Percentiles rank a stretch among this genome's conserved stretches.
Conservation (phyloP, 2,888 invertebrate genomes). For the Drosophila eohydei region DNA sequence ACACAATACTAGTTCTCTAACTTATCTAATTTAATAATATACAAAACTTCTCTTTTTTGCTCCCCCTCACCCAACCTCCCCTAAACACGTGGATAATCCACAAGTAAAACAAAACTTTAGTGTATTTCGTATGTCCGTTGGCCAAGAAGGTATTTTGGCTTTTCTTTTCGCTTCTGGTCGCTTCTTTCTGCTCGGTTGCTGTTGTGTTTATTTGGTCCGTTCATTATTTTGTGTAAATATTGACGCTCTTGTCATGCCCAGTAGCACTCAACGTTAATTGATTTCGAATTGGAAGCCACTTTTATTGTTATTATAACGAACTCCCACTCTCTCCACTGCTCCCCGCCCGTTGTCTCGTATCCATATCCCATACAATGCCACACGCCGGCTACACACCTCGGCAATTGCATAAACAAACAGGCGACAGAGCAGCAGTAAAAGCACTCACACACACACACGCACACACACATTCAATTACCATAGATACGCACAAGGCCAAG, state of each 20-base stretch:
- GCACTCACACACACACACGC: constrained; percentile 24
- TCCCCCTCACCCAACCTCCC: background rate
- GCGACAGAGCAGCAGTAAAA: constrained; percentile 29
- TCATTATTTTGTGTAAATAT: constrained; percentile 79
- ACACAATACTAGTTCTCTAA: background rate
- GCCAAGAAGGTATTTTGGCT: background rate
- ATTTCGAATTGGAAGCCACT: constrained; percentile 79
- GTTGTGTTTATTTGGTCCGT: constrained; percentile 72
- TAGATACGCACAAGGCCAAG: constrained; percentile 35
- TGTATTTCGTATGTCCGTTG: constrained; percentile 2
- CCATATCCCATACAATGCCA: constrained; percentile 27
- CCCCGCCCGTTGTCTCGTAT: background rate
- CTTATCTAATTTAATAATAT: background rate
- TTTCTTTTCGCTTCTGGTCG: background rate
- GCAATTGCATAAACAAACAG: constrained; percentile 62
- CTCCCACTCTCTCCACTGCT: constrained; percentile 18
- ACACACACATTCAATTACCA: constrained; percentile 35
- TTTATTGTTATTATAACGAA: constrained; percentile 73
- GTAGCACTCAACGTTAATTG: constrained; percentile 82
- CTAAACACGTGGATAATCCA: background rate
- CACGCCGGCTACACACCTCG: constrained; percentile 52
- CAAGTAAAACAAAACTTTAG: background rate
- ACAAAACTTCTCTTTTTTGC: background rate
- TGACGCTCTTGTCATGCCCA: constrained; percentile 80
- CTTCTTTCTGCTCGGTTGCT: constrained; percentile 5